These are phyloP conservation scores for Invenusta paracnida DNA, from an alignment of 2,888 invertebrate genomes.

Conservation along the genomic window DNA sequence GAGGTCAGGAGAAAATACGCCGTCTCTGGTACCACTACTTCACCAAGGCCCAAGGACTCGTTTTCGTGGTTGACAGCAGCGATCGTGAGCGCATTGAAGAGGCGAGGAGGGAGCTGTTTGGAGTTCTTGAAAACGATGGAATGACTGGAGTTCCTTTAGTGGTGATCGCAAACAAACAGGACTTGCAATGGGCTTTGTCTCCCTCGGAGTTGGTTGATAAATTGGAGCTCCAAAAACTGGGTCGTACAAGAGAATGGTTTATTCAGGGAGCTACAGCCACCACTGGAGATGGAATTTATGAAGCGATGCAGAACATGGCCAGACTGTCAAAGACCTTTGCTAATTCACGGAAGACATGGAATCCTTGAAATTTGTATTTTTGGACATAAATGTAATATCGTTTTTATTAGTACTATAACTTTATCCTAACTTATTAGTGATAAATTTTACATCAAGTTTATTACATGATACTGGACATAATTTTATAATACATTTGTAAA, in stretches of 20 bases:
- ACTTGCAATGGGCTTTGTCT: not conserved
- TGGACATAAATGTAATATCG: too few species aligned
- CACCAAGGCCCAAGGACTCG: slow-evolving; percentile 79
- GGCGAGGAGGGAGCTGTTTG: slow-evolving; percentile 94
- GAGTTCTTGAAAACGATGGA: slow-evolving; percentile 98
- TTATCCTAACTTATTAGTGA: too few species aligned
- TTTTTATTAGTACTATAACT: too few species aligned
- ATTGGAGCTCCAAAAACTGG: not conserved
- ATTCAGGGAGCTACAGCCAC: slow-evolving; percentile 75
- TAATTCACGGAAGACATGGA: not conserved
- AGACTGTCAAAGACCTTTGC: not conserved
- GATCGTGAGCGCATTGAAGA: slow-evolving; percentile 98
- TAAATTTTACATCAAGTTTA: too few species aligned
- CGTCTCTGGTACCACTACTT: slow-evolving; percentile 96
- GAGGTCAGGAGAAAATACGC: slow-evolving; percentile 94
- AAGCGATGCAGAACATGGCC: slow-evolving; percentile 76
- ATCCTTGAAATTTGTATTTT: too few species aligned
- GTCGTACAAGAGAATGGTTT: not conserved
- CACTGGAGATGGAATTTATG: slow-evolving; percentile 95
- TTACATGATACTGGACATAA: too few species aligned
- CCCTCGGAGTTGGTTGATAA: not conserved
- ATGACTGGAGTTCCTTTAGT: slow-evolving; percentile 95
- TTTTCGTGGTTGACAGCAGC: slow-evolving; percentile 99
- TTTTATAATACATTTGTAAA: too few species aligned
- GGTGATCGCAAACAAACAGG: slow-evolving; percentile 91